Evolutionary conservation across 2,797 vertebrate genomes (phyloP), one percentile per base, ranked within the genome.

Genomic region (Coccyzus lansbergi): DNA sequence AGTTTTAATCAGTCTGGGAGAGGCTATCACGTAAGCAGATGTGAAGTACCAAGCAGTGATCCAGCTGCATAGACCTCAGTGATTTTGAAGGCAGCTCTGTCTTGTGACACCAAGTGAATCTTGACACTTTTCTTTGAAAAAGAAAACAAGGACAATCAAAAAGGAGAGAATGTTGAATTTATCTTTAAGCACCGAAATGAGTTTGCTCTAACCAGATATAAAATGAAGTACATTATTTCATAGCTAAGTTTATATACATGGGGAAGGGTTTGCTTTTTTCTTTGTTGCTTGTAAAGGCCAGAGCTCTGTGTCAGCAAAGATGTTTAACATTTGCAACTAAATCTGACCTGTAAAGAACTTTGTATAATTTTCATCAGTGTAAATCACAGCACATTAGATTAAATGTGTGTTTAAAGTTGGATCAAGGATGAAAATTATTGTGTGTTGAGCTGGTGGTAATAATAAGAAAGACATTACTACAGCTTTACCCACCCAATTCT

Each of bases 201-300:
- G 42, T 88, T 88, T 86, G 2, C 15, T 86, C 22, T 56, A 52
- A 64, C 6, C 25, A 56, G 15, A 15, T 33, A 29, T 0, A 46
- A 46, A 40, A 53, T 69, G 85, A 56, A 58, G 7, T 8, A 34
- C 1, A 1, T 14, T 24, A 79, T 88, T 90, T 92, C 59, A 15
- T 25, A 56, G 17, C 58, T 53, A 67, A 63, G 6, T 11, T 84
- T 40, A 80, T 36, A 67, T 0, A 1, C 0, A 0, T 19, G 7
- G 13, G 9, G 16, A 29, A 48, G 24, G 7, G 19, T 86, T 67
- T 67, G 7, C 2, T 63, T 67, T 75, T 75, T 38, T 5, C 14
- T 36, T 64, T 51, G 7, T 33, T 77, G 36, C 15, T 81, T 60
- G 6, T 62, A 53, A 65, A 29, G 33, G 16, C 25, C 33, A 75